These are phyloP conservation scores for Elephantulus edwardii DNA, from an alignment of 2,113 vertebrate species.

Conservation along the genomic window DNA sequence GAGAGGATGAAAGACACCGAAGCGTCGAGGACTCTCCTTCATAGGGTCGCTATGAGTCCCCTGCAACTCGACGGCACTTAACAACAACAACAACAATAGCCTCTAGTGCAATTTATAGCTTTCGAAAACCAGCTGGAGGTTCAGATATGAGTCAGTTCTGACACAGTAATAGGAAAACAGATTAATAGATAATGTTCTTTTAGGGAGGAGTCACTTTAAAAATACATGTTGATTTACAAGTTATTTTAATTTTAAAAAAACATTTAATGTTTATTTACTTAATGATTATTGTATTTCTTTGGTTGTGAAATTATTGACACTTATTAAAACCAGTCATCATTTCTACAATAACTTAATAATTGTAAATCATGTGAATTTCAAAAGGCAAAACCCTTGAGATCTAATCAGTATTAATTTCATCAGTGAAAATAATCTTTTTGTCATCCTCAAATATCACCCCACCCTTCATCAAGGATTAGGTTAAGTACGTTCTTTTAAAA, in stretches of 20 bases:
- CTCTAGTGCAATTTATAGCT: too few relatives aligned
- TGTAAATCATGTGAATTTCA: background rate
- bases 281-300: background rate
- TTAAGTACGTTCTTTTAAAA: background rate
- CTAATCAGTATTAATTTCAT: background rate
- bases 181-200: background rate
- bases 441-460: background rate
- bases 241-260: background rate
- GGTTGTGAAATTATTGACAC: background rate
- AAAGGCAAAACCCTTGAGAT: background rate
- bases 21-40: too few relatives aligned
- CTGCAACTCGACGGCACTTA: too few relatives aligned
- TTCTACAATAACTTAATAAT: background rate
- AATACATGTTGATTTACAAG: background rate
- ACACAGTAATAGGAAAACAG: too few relatives aligned
- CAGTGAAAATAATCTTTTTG: slow-evolving; percentile 22
- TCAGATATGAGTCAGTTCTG: too few relatives aligned
- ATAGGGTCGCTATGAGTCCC: too few relatives aligned
- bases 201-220: background rate
- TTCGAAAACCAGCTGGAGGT: too few relatives aligned
- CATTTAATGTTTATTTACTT: background rate
- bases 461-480: background rate
- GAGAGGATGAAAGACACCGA: too few relatives aligned
- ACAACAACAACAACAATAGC: too few relatives aligned
- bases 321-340: background rate